Evolutionary conservation across 2,797 vertebrate genomes (phyloP).

Genomic region (Scyliorhinus canicula): DNA sequence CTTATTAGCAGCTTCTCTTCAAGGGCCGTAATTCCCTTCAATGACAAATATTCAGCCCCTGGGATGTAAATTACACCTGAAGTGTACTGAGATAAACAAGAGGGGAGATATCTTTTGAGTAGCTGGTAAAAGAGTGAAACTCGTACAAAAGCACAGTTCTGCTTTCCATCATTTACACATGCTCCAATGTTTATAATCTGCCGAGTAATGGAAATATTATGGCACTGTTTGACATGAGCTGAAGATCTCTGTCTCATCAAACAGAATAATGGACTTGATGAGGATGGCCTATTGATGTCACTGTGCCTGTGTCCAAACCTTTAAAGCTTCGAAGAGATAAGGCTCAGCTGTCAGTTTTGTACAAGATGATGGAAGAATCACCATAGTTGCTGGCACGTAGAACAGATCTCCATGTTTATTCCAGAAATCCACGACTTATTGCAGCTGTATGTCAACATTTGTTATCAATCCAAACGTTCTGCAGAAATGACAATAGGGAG

Average conservation of each 20-base stretch:
- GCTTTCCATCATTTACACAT: not conserved
- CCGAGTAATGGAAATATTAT: not conserved
- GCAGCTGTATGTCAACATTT: not conserved
- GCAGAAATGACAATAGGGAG: not conserved
- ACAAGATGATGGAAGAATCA: not conserved
- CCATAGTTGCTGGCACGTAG: not conserved
- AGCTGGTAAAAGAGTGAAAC: not conserved
- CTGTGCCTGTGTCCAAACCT: not conserved
- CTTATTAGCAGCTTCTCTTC: not conserved
- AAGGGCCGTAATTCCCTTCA: not conserved
- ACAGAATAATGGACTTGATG: constrained; percentile 3
- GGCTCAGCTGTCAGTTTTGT: constrained; percentile 10
- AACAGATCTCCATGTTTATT: constrained; percentile 5
- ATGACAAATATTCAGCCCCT: not conserved
- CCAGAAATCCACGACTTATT: not conserved
- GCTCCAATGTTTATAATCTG: not conserved
- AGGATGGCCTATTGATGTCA: not conserved
- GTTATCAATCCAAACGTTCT: not conserved
- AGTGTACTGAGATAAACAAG: not conserved
- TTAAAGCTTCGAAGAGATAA: not conserved
- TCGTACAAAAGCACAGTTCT: not conserved
- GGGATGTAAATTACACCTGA: not conserved
- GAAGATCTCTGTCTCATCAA: not conserved
- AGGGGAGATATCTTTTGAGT: not conserved
- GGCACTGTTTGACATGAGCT: not conserved